Conservation (phyloP, 2,113 vertebrate species). For the Clarias macrocephalus region DNA sequence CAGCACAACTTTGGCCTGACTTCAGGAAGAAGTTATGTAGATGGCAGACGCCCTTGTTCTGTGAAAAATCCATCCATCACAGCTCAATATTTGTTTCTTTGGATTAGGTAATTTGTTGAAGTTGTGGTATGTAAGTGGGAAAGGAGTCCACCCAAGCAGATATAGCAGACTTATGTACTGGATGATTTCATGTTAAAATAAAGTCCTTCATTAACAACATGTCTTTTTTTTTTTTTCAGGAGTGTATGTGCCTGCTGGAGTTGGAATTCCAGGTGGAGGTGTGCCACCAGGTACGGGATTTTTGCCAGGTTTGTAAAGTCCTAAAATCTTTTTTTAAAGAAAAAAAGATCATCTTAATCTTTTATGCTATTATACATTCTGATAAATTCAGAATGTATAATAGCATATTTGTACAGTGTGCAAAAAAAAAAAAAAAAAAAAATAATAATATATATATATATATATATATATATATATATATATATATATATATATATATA, state of each 20-base stretch:
- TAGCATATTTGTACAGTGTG: too few relatives aligned
- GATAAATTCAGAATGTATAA: not conserved
- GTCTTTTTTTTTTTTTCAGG: conserved; percentile 61
- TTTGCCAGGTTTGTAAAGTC: conserved; percentile 68
- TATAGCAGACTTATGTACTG: not conserved
- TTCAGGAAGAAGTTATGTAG: conserved; percentile 14
- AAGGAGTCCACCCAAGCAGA: not conserved
- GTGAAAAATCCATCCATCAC: conserved; percentile 5
- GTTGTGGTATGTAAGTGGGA: not conserved
- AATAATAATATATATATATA: too few relatives aligned
- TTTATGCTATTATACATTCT: not conserved
- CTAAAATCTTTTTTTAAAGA: conserved; percentile 25
- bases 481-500: too few relatives aligned
- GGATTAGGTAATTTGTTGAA: conserved; percentile 23
- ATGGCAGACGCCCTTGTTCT: conserved; percentile 1
- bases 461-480: too few relatives aligned
- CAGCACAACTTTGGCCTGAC: conserved; percentile 50
- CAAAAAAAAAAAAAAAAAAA: too few relatives aligned
- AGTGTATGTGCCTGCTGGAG: conserved; percentile 70
- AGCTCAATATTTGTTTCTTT: not conserved
- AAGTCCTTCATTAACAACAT: not conserved
- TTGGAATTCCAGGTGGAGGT: conserved; percentile 61
- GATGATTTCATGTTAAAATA: not conserved
- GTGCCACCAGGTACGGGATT: conserved; percentile 62
- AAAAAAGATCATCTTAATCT: not conserved